Evolutionary conservation across 2,113 vertebrate genomes (phyloP).

Genomic region (Pollachius pollachius): DNA sequence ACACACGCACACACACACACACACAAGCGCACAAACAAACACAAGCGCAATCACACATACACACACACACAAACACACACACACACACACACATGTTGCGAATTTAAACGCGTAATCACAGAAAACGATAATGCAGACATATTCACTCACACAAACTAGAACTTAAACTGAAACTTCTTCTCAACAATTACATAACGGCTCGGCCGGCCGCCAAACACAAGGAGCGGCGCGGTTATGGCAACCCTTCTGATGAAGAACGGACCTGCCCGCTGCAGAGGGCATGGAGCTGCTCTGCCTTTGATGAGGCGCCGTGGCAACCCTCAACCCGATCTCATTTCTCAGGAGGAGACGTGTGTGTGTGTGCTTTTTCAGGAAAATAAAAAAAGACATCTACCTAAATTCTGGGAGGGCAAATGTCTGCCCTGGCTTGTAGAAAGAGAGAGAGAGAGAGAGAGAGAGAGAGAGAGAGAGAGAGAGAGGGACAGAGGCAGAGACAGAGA

Average conservation of each 20-base stretch:
- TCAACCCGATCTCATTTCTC: slow-evolving; percentile 65
- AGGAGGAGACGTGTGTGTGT: slow-evolving; percentile 56
- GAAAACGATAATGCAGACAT: not conserved
- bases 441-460: slow-evolving; percentile 31
- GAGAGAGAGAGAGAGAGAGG: slow-evolving; percentile 22
- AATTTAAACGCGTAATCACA: not conserved
- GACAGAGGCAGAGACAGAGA: too few relatives aligned
- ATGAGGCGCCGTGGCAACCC: slow-evolving; percentile 55
- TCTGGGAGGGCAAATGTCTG: slow-evolving; percentile 57
- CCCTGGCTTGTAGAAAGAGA: slow-evolving; percentile 63
- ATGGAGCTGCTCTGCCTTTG: slow-evolving; percentile 57
- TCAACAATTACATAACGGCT: slow-evolving; percentile 60
- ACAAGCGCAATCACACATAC: not conserved
- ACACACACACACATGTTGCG: slow-evolving; percentile 5
- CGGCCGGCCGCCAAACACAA: slow-evolving; percentile 45
- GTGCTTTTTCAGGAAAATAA: slow-evolving; percentile 52
- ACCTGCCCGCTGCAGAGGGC: slow-evolving; percentile 50
- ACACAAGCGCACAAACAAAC: not conserved
- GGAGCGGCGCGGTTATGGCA: slow-evolving; percentile 55
- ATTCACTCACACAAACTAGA: not conserved
- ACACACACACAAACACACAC: not conserved
- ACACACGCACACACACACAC: not conserved
- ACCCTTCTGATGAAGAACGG: slow-evolving; percentile 49
- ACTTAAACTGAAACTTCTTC: slow-evolving; percentile 10
- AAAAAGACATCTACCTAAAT: slow-evolving; percentile 70